Percentiles rank a stretch among this genome's conserved stretches.
phyloP scores from a whole-genome alignment of 2,113 vertebrate species.

The Catharus bicknelli region DNA sequence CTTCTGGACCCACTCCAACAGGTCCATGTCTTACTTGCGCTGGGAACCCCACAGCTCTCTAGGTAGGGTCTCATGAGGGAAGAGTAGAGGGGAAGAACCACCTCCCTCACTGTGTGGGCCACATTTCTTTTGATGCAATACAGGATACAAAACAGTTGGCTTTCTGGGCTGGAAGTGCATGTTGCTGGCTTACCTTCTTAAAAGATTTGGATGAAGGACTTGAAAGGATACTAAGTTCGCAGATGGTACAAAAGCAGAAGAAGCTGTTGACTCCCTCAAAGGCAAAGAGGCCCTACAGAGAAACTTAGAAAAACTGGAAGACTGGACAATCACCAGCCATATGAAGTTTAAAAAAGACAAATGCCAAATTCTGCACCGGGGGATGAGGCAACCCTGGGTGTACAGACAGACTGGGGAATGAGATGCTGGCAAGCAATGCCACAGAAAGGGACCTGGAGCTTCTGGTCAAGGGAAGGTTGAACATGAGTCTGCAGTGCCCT shows the following conservation, averaged over 20 bases:
- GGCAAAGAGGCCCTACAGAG: not conserved
- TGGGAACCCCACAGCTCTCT: not conserved
- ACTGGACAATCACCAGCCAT: not conserved
- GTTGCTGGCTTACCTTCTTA: not conserved
- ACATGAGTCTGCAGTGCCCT: not conserved
- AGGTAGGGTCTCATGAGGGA: not conserved
- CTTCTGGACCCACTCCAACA: not conserved
- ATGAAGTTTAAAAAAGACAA: not conserved
- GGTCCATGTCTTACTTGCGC: no score
- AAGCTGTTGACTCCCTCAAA: not conserved
- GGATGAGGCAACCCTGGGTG: not conserved
- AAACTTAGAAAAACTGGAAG: not conserved
- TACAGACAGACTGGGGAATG: not conserved
- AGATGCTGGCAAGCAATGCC: not conserved
- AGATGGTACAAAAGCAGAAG: not conserved
- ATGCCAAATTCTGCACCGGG: not conserved
- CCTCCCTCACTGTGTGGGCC: not conserved
- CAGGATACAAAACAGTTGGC: not conserved
- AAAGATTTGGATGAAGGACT: not conserved
- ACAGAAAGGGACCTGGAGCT: not conserved
- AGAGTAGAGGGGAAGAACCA: not conserved
- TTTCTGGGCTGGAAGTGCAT: not conserved
- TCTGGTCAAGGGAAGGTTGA: accelerated
- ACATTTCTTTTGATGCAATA: not conserved
- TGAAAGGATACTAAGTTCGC: not conserved